Evolutionary conservation across 2,888 invertebrate genomes (phyloP).

Genomic region (Drosophila kuntzei): DNA sequence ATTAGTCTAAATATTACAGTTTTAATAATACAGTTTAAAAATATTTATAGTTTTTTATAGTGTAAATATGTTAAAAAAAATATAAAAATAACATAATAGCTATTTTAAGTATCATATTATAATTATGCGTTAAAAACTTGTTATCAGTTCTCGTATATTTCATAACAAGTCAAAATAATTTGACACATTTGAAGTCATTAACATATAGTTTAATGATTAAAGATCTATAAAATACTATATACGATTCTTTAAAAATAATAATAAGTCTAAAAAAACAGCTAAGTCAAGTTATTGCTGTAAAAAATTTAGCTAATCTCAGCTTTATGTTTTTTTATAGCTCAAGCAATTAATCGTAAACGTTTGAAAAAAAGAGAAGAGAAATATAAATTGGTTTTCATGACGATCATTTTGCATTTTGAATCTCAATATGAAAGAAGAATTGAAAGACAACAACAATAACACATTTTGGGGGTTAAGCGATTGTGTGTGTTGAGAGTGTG

Average conservation of each 20-base stretch:
- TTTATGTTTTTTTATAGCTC: slow-evolving; percentile 38
- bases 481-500: slow-evolving; percentile 21
- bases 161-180: slow-evolving; percentile 11
- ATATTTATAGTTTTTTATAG: no score
- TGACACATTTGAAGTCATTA: slow-evolving; percentile 29
- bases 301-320: slow-evolving; percentile 32
- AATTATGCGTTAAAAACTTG: no score
- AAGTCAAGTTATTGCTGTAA: slow-evolving; percentile 6
- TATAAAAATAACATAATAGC: neutral
- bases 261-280: slow-evolving; percentile 2
- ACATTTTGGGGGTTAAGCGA: slow-evolving; percentile 21
- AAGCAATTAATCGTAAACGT: slow-evolving; percentile 41
- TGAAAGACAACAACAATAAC: slow-evolving; percentile 3
- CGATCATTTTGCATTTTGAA: slow-evolving; percentile 38
- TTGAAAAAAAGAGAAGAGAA: slow-evolving; percentile 1
- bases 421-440: slow-evolving; percentile 13
- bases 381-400: slow-evolving; percentile 20
- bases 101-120: no score
- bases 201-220: slow-evolving; percentile 21
- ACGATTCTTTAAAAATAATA: neutral
- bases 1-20: no score
- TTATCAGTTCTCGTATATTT: neutral
- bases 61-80: no score
- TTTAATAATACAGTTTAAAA: no score
- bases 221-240: slow-evolving; percentile 1